Evolutionary conservation across 2,888 invertebrate genomes (phyloP), one percentile per base, ranked within the genome.

Genomic region (Lepidocyrtinus sp.): DNA sequence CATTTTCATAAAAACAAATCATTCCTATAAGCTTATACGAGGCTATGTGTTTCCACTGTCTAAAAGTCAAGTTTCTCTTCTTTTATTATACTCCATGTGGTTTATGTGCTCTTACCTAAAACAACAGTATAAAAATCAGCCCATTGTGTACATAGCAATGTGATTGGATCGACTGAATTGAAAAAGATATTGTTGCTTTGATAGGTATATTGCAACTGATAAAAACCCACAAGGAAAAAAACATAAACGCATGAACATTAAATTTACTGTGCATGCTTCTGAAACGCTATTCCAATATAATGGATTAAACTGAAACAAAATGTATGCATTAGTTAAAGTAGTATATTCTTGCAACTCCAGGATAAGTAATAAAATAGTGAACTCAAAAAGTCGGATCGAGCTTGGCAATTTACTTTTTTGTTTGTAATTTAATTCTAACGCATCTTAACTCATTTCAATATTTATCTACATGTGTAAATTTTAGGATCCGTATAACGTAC

Each of bases 1-100:
- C 80, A 81, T 81, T 81, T 81, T 81, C 80, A 75, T 81, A 63
- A 50, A 50, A 50, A 50, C 50, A 50, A 50, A 50, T 50, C 50
- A 50, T 50, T 50, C 50, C 17, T 50, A 50, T 50, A 50, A 17
- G 15, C 50, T n/a, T n/a, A 50, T 12, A 36, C 36, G 12, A 36
- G 5, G 36, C 5, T 36, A 36, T 12, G 12, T 36, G 36, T 12
- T 7, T 36, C 36, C 36, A 36, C 12, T 50, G n/a, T 50, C 50
- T 50, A n/a, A n/a, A n/a, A n/a, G n/a, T n/a, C 15, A 15, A 36
- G 36, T 12, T 36, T 36, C 5, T 12, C 12, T 12, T 50, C 50
- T 50, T 12, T 12, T 2, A 2, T 50, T 50, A 50, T 50, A n/a
- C 17, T n/a, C 50, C 50, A 50, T 17, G 50, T 50, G 17, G 12